Base-by-base conservation (phyloP, 2,113 vertebrate species). In the Pelodiscus sinensis region DNA sequence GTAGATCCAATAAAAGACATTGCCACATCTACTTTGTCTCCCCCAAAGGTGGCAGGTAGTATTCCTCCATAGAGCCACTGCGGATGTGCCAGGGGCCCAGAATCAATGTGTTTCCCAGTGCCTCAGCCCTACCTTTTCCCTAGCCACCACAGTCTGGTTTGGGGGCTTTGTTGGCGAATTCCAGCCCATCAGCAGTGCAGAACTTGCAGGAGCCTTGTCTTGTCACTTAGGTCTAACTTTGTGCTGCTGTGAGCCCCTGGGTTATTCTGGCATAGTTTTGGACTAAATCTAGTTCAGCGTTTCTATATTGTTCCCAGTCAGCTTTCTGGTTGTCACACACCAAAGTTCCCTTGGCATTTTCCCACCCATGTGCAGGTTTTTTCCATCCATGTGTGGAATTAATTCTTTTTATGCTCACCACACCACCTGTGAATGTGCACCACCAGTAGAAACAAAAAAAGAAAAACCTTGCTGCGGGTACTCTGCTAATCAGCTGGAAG, bases 21-120 rank as follows among this genome's bases (percentile, higher is more conserved):
- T 35, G 35, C n/a, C n/a, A 4, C 16, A 71, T n/a, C n/a, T 18
- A 35, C n/a, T 9, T 71, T 71, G 31, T 21, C 65, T 71, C n/a
- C 62, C 31, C 62, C 65, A 71, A 71, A n/a, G 73, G 44, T 82
- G 35, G 10, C 79, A 79, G 73, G 44, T 77, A 79, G 44, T 79
- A 44, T 1, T 81, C 79, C 35, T 50, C 54, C 19, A 9, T 13
- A 50, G 79, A 73, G 54, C 16, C 84, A 14, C 68, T 78, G 50
- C 29, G 16, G 22, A 35, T 52, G 2, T 9, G 31, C 16, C 19
- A 9, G 0, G 2, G 82, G 65, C 52, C 52, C 52, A 54, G 8
- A 3, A 15, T 31, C 3, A 51, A 54, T 1, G 0, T 0, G 57
- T 75, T 57, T 57, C 50, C 1, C 35, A 44, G 73, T 25, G 38